Evolutionary conservation across 2,797 vertebrate species (phyloP).

Genomic region (Ambastaia sidthimunki): DNA sequence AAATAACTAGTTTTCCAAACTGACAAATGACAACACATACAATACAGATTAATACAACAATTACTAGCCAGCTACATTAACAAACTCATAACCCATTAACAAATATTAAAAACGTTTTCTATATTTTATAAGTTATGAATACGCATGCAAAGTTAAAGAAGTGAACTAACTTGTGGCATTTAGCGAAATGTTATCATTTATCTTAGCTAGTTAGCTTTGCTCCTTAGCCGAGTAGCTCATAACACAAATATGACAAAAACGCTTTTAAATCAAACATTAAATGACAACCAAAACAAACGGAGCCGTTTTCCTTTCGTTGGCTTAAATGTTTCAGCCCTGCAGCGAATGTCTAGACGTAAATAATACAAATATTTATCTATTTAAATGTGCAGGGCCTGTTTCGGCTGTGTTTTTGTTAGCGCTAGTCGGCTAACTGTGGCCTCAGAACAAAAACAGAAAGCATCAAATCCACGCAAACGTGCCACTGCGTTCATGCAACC

Average conservation of each 20-base stretch:
- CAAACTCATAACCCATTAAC: not conserved
- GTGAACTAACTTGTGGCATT: not conserved
- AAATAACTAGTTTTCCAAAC: slow-evolving; percentile 5
- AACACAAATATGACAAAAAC: slow-evolving; percentile 5
- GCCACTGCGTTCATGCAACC: slow-evolving; percentile 4
- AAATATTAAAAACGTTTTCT: not conserved
- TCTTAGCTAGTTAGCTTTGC: slow-evolving; percentile 32
- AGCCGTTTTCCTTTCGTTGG: not conserved
- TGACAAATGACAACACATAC: slow-evolving; percentile 28
- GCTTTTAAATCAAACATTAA: not conserved
- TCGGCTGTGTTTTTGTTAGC: slow-evolving; percentile 42
- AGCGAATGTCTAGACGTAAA: not conserved
- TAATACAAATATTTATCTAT: not conserved
- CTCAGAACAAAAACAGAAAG: slow-evolving; percentile 74
- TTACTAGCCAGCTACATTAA: slow-evolving; percentile 20
- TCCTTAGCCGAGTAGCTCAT: slow-evolving; percentile 20
- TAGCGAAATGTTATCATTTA: slow-evolving; percentile 8
- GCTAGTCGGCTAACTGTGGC: slow-evolving; percentile 52
- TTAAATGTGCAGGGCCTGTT: slow-evolving; percentile 20
- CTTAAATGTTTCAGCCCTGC: not conserved
- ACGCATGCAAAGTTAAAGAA: not conserved
- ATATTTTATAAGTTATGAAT: not conserved
- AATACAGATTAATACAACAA: slow-evolving; percentile 10
- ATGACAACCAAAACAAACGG: not conserved
- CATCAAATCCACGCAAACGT: slow-evolving; percentile 31